These are phyloP conservation scores for fruit fly (Drosophila melanogaster) DNA, from an alignment of 1,140 invertebrate species.

Conservation along the genomic window Release_6_plus_ISO1_MT NT_033779.5:2029501-2030000, in stretches of 20 bases:
- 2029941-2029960: neutral
- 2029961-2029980: neutral
- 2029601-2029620: slow-evolving; percentile 94
- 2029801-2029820: slow-evolving; percentile 13
- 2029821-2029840: slow-evolving; percentile 89
- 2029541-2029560: slow-evolving; percentile 94
- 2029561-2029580: slow-evolving; percentile 92
- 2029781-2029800: slow-evolving; percentile 2
- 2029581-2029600: slow-evolving; percentile 98
- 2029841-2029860: slow-evolving; percentile 97
- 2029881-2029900: slow-evolving; percentile 94
- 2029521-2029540: slow-evolving; percentile 94
- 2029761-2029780: slow-evolving; percentile 27
- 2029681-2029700: slow-evolving; percentile 94
- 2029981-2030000: slow-evolving; percentile 55
- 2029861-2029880: slow-evolving; percentile 97
- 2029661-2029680: slow-evolving; percentile 95
- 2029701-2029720: slow-evolving; percentile 96
- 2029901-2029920: slow-evolving; percentile 97
- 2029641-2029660: slow-evolving; percentile 98
- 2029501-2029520: slow-evolving; percentile 97
- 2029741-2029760: slow-evolving; percentile 96
- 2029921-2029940: slow-evolving; percentile 96
- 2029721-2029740: slow-evolving; percentile 94
- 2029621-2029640: slow-evolving; percentile 96